These are phyloP conservation scores for Drosophila littoralis DNA, from an alignment of 1,140 invertebrate species.

Conservation along the genomic window DNA sequence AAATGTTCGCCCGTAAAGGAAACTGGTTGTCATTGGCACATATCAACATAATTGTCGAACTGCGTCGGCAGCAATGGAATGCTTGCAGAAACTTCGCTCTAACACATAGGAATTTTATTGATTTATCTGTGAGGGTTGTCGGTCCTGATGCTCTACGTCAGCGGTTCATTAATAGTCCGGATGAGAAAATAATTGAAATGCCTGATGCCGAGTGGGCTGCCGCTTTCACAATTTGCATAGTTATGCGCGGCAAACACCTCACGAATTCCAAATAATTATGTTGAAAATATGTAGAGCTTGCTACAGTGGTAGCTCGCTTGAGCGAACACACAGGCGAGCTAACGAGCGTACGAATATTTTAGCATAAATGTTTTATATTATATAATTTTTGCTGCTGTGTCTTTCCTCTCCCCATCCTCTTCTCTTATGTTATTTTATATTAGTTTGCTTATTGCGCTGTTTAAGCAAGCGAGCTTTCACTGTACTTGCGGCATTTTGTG, in stretches of 20 bases:
- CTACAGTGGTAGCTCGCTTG: not conserved
- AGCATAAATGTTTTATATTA: not conserved
- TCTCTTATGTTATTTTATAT: too few relatives aligned
- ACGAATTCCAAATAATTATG: slow-evolving; percentile 30
- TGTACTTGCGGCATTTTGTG: not conserved
- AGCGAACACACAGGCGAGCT: not conserved
- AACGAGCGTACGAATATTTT: not conserved
- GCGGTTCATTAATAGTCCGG: slow-evolving; percentile 48
- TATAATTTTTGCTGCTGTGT: not conserved
- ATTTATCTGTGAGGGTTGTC: slow-evolving; percentile 40
- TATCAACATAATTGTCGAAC: slow-evolving; percentile 58
- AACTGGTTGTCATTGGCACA: slow-evolving; percentile 36
- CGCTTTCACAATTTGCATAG: slow-evolving; percentile 48
- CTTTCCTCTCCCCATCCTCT: too few relatives aligned
- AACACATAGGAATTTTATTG: slow-evolving; percentile 75
- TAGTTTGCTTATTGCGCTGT: too few relatives aligned
- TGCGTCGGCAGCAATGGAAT: too few relatives aligned
- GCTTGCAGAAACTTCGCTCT: too few relatives aligned
- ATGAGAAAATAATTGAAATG: slow-evolving; percentile 70
- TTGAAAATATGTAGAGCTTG: not conserved
- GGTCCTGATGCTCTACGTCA: slow-evolving; percentile 22
- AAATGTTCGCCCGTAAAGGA: slow-evolving; percentile 14
- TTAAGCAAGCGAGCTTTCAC: not conserved
- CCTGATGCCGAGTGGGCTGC: slow-evolving; percentile 19
- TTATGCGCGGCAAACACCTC: slow-evolving; percentile 21